Base-by-base conservation (phyloP, 2,888 invertebrate species). In the Cantharis rustica region DNA sequence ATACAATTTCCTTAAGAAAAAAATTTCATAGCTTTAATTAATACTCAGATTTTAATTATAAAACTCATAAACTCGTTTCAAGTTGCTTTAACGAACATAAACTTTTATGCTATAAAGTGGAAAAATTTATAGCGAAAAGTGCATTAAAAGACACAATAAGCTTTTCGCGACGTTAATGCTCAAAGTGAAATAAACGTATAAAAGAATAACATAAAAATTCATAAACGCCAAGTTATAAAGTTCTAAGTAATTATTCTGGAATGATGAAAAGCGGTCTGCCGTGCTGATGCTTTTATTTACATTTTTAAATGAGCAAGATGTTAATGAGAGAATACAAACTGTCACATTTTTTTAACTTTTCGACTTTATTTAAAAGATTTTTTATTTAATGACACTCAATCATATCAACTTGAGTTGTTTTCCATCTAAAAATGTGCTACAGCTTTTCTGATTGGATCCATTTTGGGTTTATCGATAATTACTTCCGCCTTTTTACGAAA, bases 181-280 rank as follows among this genome's bases (percentile, higher is more conserved):
- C 80, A 83, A 83, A 82, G 75, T 79, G 73, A 79, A 80, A 80
- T 79, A 77, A 66, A 79, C 80, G 75, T 77, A 81, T 80, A 81
- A 82, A 83, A 81, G 80, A 74, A 81, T 79, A 75, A 77, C 81
- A 82, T 82, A 81, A 82, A 81, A 83, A 83, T 81, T 83, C 82
- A 82, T 84, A 82, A 82, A 81, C 81, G 82, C 78, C 61, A 70
- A 71, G 73, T 75, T 79, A 80, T 80, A 82, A 80, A 82, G 81
- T 81, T 82, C 81, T 83, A 83, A 83, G 83, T 83, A 84, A 84
- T 84, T 84, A 84, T 82, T 83, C 80, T 80, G 83, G 80, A 82
- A 79, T 76, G 76, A 80, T 81, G 80, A 81, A 83, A 79, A 82
- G 81, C 79, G 76, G 77, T 73, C 75, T 75, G 78, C 68, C 75